These are phyloP conservation scores for Sakesphorus luctuosus DNA, from an alignment of 2,113 vertebrate genomes.

Conservation along the genomic window DNA sequence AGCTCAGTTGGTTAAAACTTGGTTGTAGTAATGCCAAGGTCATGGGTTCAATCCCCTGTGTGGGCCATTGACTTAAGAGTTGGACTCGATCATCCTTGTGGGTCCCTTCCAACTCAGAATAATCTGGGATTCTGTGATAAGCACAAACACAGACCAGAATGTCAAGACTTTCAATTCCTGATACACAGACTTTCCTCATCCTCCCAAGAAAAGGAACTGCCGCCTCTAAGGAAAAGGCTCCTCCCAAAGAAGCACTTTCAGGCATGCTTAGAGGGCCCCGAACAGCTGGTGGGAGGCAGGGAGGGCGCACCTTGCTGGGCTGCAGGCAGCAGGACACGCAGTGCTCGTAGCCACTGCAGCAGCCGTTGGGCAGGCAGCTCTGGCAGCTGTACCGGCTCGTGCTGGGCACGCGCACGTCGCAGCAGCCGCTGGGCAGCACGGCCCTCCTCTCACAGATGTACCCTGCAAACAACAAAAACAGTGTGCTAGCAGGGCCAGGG, in stretches of 20 bases:
- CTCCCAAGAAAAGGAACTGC: background rate
- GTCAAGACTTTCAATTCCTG: too few relatives aligned
- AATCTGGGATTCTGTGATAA: too few relatives aligned
- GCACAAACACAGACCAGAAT: too few relatives aligned
- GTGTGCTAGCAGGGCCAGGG: too few relatives aligned
- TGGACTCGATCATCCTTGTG: too few relatives aligned
- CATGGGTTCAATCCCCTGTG: too few relatives aligned
- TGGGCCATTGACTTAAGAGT: too few relatives aligned
- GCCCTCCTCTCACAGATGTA: constrained; percentile 96
- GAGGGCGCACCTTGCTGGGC: constrained; percentile 86
- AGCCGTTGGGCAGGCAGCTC: constrained; percentile 89
- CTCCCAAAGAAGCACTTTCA: background rate
- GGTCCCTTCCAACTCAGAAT: too few relatives aligned
- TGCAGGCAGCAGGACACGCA: constrained; percentile 97
- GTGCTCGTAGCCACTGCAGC: constrained; percentile 91
- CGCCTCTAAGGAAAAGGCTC: background rate
- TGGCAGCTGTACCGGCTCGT: constrained; percentile 87
- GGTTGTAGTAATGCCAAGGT: too few relatives aligned
- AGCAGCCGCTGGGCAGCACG: constrained; percentile 92
- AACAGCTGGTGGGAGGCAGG: background rate
- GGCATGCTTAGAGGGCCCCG: background rate
- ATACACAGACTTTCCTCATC: background rate
- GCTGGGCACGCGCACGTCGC: constrained; percentile 80
- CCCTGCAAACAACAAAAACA: constrained; percentile 72
- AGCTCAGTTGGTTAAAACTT: too few relatives aligned